phyloP scores from a whole-genome alignment of 2,113 vertebrate genomes.

The Scartelaos histophorus region DNA sequence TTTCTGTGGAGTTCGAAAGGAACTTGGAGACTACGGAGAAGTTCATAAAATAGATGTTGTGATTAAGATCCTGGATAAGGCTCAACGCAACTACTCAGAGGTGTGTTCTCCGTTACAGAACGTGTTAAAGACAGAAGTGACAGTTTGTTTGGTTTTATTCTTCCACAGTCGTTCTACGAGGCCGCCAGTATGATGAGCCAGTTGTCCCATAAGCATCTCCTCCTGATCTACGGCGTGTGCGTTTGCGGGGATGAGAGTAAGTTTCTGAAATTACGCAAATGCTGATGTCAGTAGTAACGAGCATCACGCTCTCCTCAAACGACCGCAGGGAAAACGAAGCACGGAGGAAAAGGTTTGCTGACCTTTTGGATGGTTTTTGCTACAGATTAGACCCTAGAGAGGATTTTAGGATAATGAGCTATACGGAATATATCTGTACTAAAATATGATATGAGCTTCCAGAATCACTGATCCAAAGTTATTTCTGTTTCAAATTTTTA shows the following conservation, averaged over 20 bases:
- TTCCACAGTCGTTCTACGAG: constrained; percentile 94
- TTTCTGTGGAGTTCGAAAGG: constrained; percentile 88
- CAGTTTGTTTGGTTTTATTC: constrained; percentile 2
- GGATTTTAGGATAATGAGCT: background rate
- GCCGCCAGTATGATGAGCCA: constrained; percentile 99
- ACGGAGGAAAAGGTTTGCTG: too few relatives aligned
- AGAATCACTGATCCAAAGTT: too few relatives aligned
- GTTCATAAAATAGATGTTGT: constrained; percentile 91
- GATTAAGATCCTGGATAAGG: constrained; percentile 93
- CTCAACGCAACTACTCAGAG: constrained; percentile 94
- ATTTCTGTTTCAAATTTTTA: too few relatives aligned
- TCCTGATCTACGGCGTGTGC: constrained; percentile 94
- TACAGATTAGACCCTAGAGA: background rate
- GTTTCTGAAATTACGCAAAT: constrained; percentile 57
- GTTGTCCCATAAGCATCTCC: constrained; percentile 92
- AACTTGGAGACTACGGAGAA: constrained; percentile 90
- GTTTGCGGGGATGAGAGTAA: constrained; percentile 96
- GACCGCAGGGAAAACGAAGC: too few relatives aligned
- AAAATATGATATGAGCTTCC: too few relatives aligned
- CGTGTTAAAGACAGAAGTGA: background rate
- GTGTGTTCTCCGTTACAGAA: constrained; percentile 61
- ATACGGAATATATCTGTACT: background rate
- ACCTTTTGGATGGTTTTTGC: too few relatives aligned
- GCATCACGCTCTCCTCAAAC: background rate
- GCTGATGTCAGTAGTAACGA: background rate